Evolutionary conservation across 1,140 invertebrate species (phyloP).

Genomic region (Papilio glaucus): DNA sequence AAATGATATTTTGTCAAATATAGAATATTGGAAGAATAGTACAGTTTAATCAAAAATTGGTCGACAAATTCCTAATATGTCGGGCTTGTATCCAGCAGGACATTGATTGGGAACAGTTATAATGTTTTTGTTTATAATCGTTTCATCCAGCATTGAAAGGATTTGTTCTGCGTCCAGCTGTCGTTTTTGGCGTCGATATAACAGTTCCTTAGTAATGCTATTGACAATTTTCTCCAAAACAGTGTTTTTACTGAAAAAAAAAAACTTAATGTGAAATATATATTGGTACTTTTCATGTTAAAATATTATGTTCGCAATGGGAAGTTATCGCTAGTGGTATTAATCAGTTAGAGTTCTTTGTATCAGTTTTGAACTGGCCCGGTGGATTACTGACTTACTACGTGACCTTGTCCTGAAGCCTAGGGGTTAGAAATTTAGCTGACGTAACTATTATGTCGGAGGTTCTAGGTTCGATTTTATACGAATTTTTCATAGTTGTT

Average conservation of each 20-base stretch:
- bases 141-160: slow-evolving; percentile 21
- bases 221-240: slow-evolving; percentile 21
- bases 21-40: background rate
- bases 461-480: too few species aligned
- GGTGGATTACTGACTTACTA: too few species aligned
- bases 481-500: too few species aligned
- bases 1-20: background rate
- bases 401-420: too few species aligned
- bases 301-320: background rate
- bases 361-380: too few species aligned
- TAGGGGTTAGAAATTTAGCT: too few species aligned
- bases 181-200: slow-evolving; percentile 33
- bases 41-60: slow-evolving; percentile 43
- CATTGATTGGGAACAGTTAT: slow-evolving; percentile 65
- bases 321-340: background rate
- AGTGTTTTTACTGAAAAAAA: slow-evolving; percentile 9
- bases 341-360: too few species aligned
- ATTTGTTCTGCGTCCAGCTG: slow-evolving; percentile 29
- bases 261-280: too few species aligned
- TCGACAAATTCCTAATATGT: slow-evolving; percentile 60
- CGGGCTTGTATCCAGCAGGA: slow-evolving; percentile 58
- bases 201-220: background rate
- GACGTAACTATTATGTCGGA: too few species aligned
- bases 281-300: too few species aligned
- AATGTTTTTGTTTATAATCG: slow-evolving; percentile 46